phyloP scores from a whole-genome alignment of 2,888 invertebrate genomes.

The Tetheella fluctuosa region DNA sequence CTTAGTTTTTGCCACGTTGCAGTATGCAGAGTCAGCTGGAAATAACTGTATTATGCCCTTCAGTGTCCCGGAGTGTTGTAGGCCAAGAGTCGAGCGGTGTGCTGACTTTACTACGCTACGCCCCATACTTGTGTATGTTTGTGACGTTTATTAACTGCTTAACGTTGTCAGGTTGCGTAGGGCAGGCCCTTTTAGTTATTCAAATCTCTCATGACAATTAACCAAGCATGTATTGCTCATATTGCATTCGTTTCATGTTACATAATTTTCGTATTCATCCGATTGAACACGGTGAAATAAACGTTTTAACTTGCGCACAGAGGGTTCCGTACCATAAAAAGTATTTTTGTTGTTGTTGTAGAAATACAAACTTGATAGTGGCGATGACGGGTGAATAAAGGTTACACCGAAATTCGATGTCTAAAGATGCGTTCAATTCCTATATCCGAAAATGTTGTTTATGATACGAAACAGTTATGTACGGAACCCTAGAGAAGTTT shows the following conservation, averaged over 20 bases:
- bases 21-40: constrained; percentile 62
- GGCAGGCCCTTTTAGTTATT: constrained; percentile 69
- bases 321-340: neutral
- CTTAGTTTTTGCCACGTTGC: constrained; percentile 44
- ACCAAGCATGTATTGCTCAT: constrained; percentile 80
- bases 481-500: neutral
- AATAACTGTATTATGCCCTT: constrained; percentile 83
- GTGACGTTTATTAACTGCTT: constrained; percentile 19
- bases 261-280: neutral
- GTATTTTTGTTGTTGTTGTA: neutral
- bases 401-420: too few species aligned
- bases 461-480: neutral
- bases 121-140: constrained; percentile 31
- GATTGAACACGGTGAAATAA: neutral
- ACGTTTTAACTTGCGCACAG: neutral
- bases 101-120: constrained; percentile 65
- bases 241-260: constrained; percentile 33
- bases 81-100: constrained; percentile 78
- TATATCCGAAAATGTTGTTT: too few species aligned
- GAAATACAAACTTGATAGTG: neutral
- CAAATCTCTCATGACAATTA: constrained; percentile 82
- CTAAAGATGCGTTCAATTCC: too few species aligned
- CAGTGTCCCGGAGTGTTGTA: constrained; percentile 80
- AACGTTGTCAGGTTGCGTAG: constrained; percentile 81
- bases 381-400: neutral